A percentile compares a stretch with the other conserved stretches of the same genome.
Evolutionary conservation across 2,797 vertebrate genomes (phyloP).

Genomic region (Taeniopygia guttata): DNA sequence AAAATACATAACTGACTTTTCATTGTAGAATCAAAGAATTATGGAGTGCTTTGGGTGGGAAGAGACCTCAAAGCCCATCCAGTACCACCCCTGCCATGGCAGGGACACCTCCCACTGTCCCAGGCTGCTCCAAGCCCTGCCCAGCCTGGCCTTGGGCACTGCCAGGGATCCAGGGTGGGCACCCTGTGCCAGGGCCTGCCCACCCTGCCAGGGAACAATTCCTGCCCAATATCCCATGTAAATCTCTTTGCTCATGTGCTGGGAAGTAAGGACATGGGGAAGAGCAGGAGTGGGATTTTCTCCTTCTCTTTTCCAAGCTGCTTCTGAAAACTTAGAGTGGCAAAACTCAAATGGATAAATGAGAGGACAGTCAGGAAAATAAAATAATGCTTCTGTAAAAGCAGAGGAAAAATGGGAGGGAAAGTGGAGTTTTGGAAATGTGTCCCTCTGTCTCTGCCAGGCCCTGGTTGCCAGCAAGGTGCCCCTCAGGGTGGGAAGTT

Average conservation of each 20-base stretch:
- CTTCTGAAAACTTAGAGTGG: background rate
- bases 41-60: background rate
- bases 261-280: background rate
- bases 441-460: background rate
- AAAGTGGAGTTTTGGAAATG: background rate
- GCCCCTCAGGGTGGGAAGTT: rapidly evolving
- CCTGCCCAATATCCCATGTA: background rate
- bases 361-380: background rate
- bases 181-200: too few species aligned
- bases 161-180: too few species aligned
- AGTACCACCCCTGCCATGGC: background rate
- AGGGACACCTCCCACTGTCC: background rate
- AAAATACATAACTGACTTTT: background rate
- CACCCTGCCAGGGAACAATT: rapidly evolving
- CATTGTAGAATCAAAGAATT: background rate
- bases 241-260: background rate
- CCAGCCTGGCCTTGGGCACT: background rate
- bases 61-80: background rate
- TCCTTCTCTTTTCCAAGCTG: background rate
- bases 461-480: background rate
- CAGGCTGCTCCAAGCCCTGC: rapidly evolving
- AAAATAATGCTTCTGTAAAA: background rate
- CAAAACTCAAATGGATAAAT: background rate
- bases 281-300: background rate
- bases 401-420: background rate